Percentiles rank a stretch among this genome's conserved stretches.
phyloP scores from a whole-genome alignment of 2,113 vertebrate species.

The Phodopus roborovskii region DNA sequence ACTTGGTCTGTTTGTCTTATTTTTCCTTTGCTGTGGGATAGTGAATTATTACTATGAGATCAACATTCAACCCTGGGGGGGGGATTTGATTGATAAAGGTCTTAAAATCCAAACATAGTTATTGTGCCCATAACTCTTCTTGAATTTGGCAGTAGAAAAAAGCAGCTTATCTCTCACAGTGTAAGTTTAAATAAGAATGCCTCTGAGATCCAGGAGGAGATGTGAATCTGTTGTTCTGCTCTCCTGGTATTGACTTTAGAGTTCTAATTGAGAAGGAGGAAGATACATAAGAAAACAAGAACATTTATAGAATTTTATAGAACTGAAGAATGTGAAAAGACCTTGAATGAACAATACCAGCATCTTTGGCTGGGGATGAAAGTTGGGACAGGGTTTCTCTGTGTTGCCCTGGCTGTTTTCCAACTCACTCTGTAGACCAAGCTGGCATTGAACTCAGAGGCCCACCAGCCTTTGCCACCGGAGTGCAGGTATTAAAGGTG shows the following conservation, averaged over 20 bases:
- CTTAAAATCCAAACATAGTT: constrained; percentile 61
- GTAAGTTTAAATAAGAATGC: constrained; percentile 5
- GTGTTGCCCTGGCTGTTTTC: too few species aligned
- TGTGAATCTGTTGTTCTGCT: neutral
- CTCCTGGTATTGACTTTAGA: neutral
- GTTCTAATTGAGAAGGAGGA: neutral
- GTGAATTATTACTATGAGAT: constrained; percentile 61
- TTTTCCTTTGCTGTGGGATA: constrained; percentile 42
- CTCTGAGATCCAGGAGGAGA: neutral
- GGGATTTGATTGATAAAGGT: constrained; percentile 57
- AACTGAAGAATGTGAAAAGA: neutral
- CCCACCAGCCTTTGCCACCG: neutral
- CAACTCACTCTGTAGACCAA: neutral
- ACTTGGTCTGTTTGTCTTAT: constrained; percentile 10
- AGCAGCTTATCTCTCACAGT: constrained; percentile 17
- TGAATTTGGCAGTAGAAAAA: constrained; percentile 47
- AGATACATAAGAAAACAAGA: neutral
- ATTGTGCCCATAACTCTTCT: constrained; percentile 57
- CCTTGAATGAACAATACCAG: neutral
- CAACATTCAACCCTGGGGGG: neutral
- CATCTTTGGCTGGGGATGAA: neutral
- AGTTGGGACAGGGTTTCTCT: neutral
- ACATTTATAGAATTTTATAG: neutral
- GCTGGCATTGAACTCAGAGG: neutral
- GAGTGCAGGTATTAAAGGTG: too few species aligned